Conservation (phyloP, 2,113 vertebrate species). For the Ictalurus furcatus region DNA sequence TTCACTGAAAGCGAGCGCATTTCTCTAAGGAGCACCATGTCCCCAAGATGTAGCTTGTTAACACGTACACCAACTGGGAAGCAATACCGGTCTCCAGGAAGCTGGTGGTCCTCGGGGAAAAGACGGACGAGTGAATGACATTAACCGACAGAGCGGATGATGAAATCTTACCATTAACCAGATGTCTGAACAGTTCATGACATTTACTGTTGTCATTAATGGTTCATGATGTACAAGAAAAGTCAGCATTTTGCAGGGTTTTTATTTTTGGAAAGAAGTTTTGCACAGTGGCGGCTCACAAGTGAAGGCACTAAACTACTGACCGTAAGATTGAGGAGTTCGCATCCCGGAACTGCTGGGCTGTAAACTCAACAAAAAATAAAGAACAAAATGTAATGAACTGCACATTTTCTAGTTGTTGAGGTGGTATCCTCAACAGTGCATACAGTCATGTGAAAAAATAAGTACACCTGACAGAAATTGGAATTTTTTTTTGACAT, state of each 20-base stretch:
- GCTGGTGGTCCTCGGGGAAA: not conserved
- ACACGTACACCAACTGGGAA: conserved; percentile 14
- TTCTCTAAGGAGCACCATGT: conserved; percentile 14
- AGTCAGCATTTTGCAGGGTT: not conserved
- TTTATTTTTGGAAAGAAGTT: not conserved
- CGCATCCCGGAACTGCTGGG: not conserved
- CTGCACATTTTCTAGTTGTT: not conserved
- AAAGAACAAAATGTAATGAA: not conserved
- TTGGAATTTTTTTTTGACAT: too few relatives aligned
- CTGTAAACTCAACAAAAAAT: not conserved
- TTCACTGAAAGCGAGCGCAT: conserved; percentile 9
- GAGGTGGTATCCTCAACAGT: not conserved
- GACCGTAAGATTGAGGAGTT: not conserved
- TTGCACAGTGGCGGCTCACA: not conserved
- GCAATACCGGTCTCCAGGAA: not conserved
- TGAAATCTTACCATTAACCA: not conserved
- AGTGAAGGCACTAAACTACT: not conserved
- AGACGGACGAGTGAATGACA: not conserved
- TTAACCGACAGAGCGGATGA: not conserved
- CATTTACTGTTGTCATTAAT: not conserved
- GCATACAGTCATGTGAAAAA: not conserved
- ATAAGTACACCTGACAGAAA: too few relatives aligned
- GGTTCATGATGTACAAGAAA: not conserved
- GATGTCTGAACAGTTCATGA: conserved; percentile 5
- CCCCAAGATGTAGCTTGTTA: conserved; percentile 42